Base-by-base conservation (phyloP, 1,140 invertebrate genomes). In the Drosophila rufa region DNA sequence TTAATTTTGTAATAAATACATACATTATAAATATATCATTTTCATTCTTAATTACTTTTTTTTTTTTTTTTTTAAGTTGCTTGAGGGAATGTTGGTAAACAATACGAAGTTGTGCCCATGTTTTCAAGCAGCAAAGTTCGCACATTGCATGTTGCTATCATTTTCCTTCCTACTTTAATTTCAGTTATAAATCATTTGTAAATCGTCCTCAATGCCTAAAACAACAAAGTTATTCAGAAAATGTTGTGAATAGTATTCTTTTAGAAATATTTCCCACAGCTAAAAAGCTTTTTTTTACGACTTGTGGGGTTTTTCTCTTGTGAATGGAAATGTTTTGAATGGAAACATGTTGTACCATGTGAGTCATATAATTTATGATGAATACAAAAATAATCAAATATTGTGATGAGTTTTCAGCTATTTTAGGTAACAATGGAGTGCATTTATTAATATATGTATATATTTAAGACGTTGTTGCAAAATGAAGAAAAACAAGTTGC, bases 271-370 rank as follows among this genome's bases (percentile, higher is more conserved):
- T 33, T 27, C 6, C 11, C 9, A 22, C 17, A 25, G 15, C 33
- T 9, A 9, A 15, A 65, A 61, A 61, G 17, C 53, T 57, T n/a
- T 27, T n/a, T 27, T 3, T 9, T 15, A 36, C 17, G 12, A 9
- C 15, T 4, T 60, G 17, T 15, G 38, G 19, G 36, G 15, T 42
- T 65, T 60, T 60, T 27, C 62, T 12, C 27, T 46, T 36, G 9
- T 33, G 19, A 61, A 46, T 25, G 56, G 22, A 66, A 46, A 25
- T 36, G 4, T 66, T 61, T 45, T 60, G 56, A 62, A 62, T 61
- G 64, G 30, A 46, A 36, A 66, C 43, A 17, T 36, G 4, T n/a
- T 12, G 15, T 62, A 22, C n/a, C 17, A 30, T 40, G 42, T 42
- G 27, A 58, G n/a, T 58, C 36, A 27, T 27, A 51, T 19, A 60